Base-by-base conservation (phyloP, 2,888 invertebrate genomes). In the Drosophila borborema region DNA sequence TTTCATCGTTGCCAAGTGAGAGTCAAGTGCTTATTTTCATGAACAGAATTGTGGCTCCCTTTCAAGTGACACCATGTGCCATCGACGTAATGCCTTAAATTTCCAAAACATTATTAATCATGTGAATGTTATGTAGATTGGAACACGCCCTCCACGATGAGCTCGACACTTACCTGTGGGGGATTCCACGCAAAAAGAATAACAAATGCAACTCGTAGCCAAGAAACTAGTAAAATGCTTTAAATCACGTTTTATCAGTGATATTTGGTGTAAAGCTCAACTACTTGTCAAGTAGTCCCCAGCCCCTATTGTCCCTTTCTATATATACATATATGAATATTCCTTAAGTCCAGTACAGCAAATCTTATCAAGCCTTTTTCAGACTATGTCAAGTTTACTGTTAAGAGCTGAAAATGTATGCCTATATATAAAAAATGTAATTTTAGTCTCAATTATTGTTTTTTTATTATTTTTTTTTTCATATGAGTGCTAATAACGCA, bases 1-100 rank as follows among this genome's bases (percentile, higher is more conserved):
- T 60, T 78, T 58, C 12, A 48, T 23, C 46, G 77, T 81, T 82
- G 79, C 85, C 80, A 80, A 66, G 67, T 76, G 77, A 82, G 69
- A 62, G 71, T 64, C 61, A 58, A 82, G 77, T 79, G 72, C 23
- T 65, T 55, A 12, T 53, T 72, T 49, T 59, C 69, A 71, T 45
- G 74, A 18, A 34, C 18, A 18, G 51, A 51, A 18, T 34, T 18
- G 34, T 41, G 28, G 28, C 41, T 38, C 38, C 28, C 48, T 71
- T 67, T 63, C 45, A 51, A 73, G 63, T 60, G 49, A 59, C 41
- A 28, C 56, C 64, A 63, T 38, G 63, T 63, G 45, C 14, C 14
- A 20, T 45, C 28, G 23, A 34, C 41, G 16, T 18, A 40, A 7
- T 54, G 20, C 53, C 14, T 12, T 5, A 18, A 48, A 41, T 48